Base-by-base conservation (phyloP, 2,113 vertebrate species). In the Opisthocomus hoazin region DNA sequence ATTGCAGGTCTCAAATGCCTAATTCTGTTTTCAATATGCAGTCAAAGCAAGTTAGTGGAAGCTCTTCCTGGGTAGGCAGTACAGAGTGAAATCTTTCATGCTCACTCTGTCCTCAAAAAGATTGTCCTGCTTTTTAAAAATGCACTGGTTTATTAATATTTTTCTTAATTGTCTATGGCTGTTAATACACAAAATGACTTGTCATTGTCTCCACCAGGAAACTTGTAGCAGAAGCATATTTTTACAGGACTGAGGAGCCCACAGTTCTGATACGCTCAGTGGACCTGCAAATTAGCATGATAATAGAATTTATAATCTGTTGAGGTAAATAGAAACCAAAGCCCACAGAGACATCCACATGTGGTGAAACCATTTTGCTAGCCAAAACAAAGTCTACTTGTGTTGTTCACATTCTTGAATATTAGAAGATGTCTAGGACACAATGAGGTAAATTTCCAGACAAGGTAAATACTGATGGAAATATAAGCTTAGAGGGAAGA, bases 391-490 rank as follows among this genome's bases (percentile, higher is more conserved):
- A 93, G 48, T 87, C 93, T 91, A 43, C 90, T 95, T 82, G 54
- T 82, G 91, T 37, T 92, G 51, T 87, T 91, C 94, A 54, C 93
- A 58, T 97, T 97, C 96, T 94, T 92, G 93, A 95, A 87, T 93
- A 90, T 95, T 93, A 90, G 96, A 84, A 95, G 93, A 90, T 84
- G 76, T 75, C 66, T 95, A 77, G 93, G 85, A 95, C 71, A 83
- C 94, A 91, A 90, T 12, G 77, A 98, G 83, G 87, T 87, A 63
- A 68, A 92, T 96, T 97, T 98, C 92, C 95, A 98, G 98, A 97
- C 97, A 97, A 98, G 97, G 98, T 97, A 98, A 98, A 98, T 97
- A 97, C 79, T 93, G 96, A 89, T 58, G 61, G 97, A 96, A 97
- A 98, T 46, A 84, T 60, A 97, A 98, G 92, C 91, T 73, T 50